Conservation (phyloP, 92 coral and sea anemone genomes). For the Epizoanthus scotinus region DNA sequence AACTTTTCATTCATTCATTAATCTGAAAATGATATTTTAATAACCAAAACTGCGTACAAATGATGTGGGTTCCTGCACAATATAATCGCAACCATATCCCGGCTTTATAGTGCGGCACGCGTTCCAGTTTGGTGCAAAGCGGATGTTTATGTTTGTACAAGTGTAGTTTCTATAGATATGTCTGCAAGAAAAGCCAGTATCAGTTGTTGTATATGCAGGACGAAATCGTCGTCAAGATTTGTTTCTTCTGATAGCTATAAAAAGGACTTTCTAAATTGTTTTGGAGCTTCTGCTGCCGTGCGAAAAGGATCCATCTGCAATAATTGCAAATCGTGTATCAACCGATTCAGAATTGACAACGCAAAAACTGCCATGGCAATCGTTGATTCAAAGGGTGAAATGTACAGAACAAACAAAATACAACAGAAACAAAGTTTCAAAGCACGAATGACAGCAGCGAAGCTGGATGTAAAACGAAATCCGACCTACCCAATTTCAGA, state of each 20-base stretch:
- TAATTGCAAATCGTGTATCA: background rate
- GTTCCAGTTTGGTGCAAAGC: background rate
- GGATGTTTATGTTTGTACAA: background rate
- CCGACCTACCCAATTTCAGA: no score
- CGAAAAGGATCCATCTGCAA: background rate
- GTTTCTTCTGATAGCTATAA: background rate
- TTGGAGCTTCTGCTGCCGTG: background rate
- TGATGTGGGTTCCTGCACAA: no score
- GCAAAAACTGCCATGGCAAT: background rate
- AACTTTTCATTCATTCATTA: background rate
- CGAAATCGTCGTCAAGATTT: background rate
- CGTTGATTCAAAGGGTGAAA: background rate
- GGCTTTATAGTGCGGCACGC: background rate
- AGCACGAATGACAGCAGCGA: background rate
- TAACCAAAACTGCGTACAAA: no score
- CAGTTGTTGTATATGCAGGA: constrained; percentile 3
- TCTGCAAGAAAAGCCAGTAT: background rate
- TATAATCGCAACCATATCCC: no score
- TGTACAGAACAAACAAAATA: background rate
- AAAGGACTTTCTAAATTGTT: background rate
- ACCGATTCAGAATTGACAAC: background rate
- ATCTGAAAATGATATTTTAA: background rate
- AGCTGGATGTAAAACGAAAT: no score
- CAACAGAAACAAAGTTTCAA: background rate
- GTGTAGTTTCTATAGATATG: background rate